Conservation (phyloP, 1,140 invertebrate species). For the Proales similis region DNA sequence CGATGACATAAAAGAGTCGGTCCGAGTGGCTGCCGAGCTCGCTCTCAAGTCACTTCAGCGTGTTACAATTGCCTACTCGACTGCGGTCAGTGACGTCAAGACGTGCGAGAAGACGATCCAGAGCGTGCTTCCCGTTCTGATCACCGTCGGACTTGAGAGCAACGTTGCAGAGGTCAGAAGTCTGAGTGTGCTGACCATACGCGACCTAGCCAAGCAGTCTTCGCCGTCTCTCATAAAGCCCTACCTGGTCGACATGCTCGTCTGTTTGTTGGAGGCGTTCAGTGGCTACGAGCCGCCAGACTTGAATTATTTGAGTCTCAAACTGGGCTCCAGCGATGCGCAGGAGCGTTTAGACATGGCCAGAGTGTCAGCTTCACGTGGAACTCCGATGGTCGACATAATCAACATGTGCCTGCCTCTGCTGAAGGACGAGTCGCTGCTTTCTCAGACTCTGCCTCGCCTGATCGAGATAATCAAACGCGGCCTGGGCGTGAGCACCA, state of each 20-base stretch:
- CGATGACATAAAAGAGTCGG: constrained; percentile 55
- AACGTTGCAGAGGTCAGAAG: constrained; percentile 69
- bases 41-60: constrained; percentile 71
- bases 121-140: constrained; percentile 68
- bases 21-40: constrained; percentile 67
- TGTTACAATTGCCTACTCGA: constrained; percentile 53
- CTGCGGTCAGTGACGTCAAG: constrained; percentile 63
- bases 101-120: constrained; percentile 67
- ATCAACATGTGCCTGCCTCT: constrained; percentile 62
- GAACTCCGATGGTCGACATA: constrained; percentile 77
- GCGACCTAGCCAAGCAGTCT: constrained; percentile 19
- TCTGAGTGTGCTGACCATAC: constrained; percentile 49
- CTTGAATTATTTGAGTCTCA: constrained; percentile 69
- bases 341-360: constrained; percentile 67
- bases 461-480: constrained; percentile 72
- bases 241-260: constrained; percentile 70
- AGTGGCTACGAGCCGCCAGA: constrained; percentile 72
- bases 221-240: constrained; percentile 47
- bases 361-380: constrained; percentile 67
- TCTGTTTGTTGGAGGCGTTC: constrained; percentile 71
- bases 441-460: constrained; percentile 70
- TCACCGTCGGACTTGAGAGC: constrained; percentile 70
- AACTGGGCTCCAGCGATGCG: constrained; percentile 58
- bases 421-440: constrained; percentile 66
- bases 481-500: constrained; percentile 71